These are phyloP conservation scores for Neodon shergylaensis DNA, from an alignment of 2,113 vertebrate species.

Conservation along the genomic window DNA sequence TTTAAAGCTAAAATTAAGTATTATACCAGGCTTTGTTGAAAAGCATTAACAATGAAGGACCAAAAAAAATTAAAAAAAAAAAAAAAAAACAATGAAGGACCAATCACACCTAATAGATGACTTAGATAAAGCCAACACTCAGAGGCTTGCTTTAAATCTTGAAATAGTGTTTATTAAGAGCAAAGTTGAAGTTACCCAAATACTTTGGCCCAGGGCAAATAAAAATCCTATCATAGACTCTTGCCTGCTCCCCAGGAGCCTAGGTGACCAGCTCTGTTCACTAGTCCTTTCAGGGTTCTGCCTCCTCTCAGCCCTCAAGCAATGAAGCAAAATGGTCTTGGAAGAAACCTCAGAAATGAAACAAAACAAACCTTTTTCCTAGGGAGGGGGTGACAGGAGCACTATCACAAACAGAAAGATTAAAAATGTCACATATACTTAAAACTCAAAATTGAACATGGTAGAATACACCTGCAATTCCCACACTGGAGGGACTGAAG, in stretches of 20 bases:
- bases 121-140: slow-evolving; percentile 30
- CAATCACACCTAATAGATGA: neutral
- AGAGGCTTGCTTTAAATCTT: slow-evolving; percentile 49
- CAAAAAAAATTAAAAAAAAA: too few relatives aligned
- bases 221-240: neutral
- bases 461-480: neutral
- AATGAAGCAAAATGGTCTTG: neutral
- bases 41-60: slow-evolving; percentile 35
- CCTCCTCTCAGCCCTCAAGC: neutral
- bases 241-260: neutral
- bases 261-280: neutral
- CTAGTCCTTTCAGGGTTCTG: neutral
- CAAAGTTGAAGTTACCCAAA: slow-evolving; percentile 30
- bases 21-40: slow-evolving; percentile 6
- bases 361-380: neutral
- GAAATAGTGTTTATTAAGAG: slow-evolving; percentile 52
- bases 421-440: slow-evolving; percentile 46
- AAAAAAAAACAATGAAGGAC: slow-evolving; percentile 49
- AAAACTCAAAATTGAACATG: neutral
- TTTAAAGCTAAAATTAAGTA: slow-evolving; percentile 66
- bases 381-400: neutral
- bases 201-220: neutral
- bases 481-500: neutral
- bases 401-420: neutral
- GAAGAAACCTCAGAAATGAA: neutral